Evolutionary conservation across 1,140 invertebrate genomes (phyloP), one percentile per base, ranked within the genome.

Genomic region (Papilio xuthus): DNA sequence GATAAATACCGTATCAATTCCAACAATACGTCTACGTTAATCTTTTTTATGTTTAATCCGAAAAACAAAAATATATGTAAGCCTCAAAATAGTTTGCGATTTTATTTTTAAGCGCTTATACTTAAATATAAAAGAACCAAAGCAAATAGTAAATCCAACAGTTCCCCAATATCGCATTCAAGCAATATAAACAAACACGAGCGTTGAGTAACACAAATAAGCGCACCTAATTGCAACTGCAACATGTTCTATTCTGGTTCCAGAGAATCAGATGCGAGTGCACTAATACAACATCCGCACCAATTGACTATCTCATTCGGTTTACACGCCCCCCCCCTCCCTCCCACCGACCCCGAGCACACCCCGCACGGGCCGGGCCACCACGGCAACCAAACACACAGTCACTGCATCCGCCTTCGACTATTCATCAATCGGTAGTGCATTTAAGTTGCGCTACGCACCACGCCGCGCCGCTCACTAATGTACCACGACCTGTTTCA

Each of bases 361-460:
- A 47, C 44, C 18, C 44, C 44, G 44, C 44, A 47, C 44, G 44
- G 44, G 44, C 44, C n/a, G n/a, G n/a, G n/a, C n/a, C n/a, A n/a
- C n/a, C 44, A 47, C 70, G 20, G 32, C 18, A 70, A 70, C 32
- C 26, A 70, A 41, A 28, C 20, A 20, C 71, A 42, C 18, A 10
- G 0, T 18, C 77, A 56, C 32, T 41, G 18, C 41, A 53, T 47
- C 60, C 69, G 53, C 23, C 63, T 32, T 69, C 32, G 32, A 67
- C 73, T 75, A 81, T 79, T 78, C 63, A 77, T 81, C 80, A 77
- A 67, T 81, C 75, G 50, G 67, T 47, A 79, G 67, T 73, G 80
- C 77, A 70, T 81, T 76, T 73, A 70, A 67, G 60, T 69, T 26
- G 71, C 72, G n/a, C n/a, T 32, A 15, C 20, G 13, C 20, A 42